phyloP scores from a whole-genome alignment of 2,888 invertebrate genomes.

The Drosophila quinaria region DNA sequence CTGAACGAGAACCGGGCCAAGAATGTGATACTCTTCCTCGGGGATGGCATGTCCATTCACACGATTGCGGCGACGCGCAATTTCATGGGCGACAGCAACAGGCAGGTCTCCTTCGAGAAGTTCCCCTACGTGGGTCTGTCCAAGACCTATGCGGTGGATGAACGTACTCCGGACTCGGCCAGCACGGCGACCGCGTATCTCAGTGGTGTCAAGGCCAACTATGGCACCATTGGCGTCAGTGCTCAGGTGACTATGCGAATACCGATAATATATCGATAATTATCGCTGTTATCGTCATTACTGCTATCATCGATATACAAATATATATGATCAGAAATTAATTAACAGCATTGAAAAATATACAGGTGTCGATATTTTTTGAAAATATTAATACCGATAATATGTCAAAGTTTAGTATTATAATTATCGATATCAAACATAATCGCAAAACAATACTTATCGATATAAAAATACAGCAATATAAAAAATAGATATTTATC shows the following conservation, averaged over 20 bases:
- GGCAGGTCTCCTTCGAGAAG: constrained; percentile 88
- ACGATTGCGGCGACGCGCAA: constrained; percentile 89
- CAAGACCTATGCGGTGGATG: constrained; percentile 91
- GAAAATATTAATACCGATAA: too few species aligned
- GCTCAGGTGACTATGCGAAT: constrained; percentile 86
- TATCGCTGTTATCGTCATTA: too few species aligned
- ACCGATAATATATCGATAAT: too few species aligned
- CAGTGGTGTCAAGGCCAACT: constrained; percentile 92
- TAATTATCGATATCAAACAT: too few species aligned
- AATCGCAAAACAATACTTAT: background rate
- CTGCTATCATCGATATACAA: too few species aligned
- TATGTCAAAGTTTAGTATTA: too few species aligned
- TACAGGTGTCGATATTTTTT: too few species aligned
- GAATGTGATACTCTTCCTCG: constrained; percentile 90
- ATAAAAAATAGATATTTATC: too few species aligned
- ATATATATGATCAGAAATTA: too few species aligned
- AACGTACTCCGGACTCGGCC: constrained; percentile 93
- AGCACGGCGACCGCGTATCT: constrained; percentile 93
- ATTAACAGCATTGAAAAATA: too few species aligned
- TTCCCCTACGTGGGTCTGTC: constrained; percentile 87
- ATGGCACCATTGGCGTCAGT: constrained; percentile 91
- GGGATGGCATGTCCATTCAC: constrained; percentile 91
- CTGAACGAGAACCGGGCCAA: constrained; percentile 84
- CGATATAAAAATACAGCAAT: background rate
- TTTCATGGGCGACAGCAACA: constrained; percentile 88